Evolutionary conservation across 2,797 vertebrate species (phyloP).

Genomic region (Xenopus petersii): DNA sequence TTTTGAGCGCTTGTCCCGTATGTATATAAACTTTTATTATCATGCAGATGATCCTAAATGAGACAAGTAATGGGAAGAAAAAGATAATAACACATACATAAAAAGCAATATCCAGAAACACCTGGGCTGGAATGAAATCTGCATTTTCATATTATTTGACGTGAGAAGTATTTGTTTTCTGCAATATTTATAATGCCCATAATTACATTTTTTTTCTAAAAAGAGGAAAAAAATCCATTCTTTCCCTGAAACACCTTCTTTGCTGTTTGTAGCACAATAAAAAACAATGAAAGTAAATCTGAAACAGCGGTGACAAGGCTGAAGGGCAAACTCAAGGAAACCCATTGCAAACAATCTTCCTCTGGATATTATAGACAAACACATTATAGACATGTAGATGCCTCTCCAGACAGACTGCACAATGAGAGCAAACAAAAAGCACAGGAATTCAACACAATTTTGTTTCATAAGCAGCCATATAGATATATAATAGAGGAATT

Average conservation of each 20-base stretch:
- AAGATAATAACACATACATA: too few relatives aligned
- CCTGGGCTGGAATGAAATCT: neutral
- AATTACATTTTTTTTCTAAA: conserved; percentile 19
- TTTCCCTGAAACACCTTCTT: conserved; percentile 26
- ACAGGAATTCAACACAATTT: conserved; percentile 24
- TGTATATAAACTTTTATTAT: too few relatives aligned
- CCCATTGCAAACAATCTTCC: conserved; percentile 18
- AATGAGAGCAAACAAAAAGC: conserved; percentile 30
- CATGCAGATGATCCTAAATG: too few relatives aligned
- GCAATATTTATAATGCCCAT: conserved; percentile 18
- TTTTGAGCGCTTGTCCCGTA: too few relatives aligned
- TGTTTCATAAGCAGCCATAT: conserved; percentile 18
- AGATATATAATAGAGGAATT: too few relatives aligned
- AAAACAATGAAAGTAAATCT: conserved; percentile 36
- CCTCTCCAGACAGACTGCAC: conserved; percentile 16
- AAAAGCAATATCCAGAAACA: too few relatives aligned
- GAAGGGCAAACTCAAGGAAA: conserved; percentile 37
- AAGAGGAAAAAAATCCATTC: conserved; percentile 12
- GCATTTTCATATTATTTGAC: neutral
- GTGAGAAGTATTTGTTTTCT: conserved; percentile 5
- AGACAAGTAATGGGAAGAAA: too few relatives aligned
- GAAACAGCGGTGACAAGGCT: conserved; percentile 18
- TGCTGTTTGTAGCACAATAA: conserved; percentile 10
- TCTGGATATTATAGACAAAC: conserved; percentile 37
- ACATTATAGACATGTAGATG: conserved; percentile 41